These are phyloP conservation scores for Pelagia noctiluca DNA, from an alignment of 30 jellyfish, hydroid and myxozoan genomes.

Conservation along the genomic window DNA sequence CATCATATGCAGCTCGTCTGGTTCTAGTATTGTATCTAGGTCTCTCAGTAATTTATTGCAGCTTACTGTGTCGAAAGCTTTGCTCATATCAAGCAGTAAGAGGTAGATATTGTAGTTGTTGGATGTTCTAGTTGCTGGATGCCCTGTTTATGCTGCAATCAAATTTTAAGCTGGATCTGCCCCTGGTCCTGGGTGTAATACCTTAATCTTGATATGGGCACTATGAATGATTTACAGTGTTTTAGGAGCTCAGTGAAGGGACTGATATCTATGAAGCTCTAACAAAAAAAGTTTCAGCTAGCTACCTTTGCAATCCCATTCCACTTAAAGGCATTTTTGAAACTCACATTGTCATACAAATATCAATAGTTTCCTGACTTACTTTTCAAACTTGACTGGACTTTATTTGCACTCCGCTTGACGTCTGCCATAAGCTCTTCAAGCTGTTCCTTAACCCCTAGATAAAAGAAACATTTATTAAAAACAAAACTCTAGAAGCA, in stretches of 20 bases:
- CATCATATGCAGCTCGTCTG: conserved; percentile 62
- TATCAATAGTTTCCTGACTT: conserved; percentile 11
- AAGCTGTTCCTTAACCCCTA: conserved; percentile 71
- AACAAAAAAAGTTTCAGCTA: background rate
- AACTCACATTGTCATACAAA: background rate
- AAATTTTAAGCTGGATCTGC: too few species aligned
- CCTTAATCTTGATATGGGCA: too few species aligned
- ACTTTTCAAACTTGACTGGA: conserved; percentile 89
- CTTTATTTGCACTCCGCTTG: conserved; percentile 89
- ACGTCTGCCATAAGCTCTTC: conserved; percentile 93
- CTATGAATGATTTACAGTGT: too few species aligned
- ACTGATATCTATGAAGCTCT: background rate
- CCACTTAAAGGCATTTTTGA: background rate
- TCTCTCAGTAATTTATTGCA: conserved; percentile 41
- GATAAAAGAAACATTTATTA: too few species aligned
- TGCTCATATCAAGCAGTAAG: conserved; percentile 72
- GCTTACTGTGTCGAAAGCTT: conserved; percentile 72
- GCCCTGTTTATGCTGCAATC: too few species aligned
- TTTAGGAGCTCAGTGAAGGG: too few species aligned
- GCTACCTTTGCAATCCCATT: background rate
- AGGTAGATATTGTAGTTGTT: conserved; percentile 61
- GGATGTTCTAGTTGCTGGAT: too few species aligned
- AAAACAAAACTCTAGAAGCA: too few species aligned
- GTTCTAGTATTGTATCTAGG: conserved; percentile 42
- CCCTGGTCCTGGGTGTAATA: too few species aligned